Percentiles rank a stretch among this genome's conserved stretches.
phyloP scores from a whole-genome alignment of 2,797 vertebrate species.

The Parotocinclus haroldoi region DNA sequence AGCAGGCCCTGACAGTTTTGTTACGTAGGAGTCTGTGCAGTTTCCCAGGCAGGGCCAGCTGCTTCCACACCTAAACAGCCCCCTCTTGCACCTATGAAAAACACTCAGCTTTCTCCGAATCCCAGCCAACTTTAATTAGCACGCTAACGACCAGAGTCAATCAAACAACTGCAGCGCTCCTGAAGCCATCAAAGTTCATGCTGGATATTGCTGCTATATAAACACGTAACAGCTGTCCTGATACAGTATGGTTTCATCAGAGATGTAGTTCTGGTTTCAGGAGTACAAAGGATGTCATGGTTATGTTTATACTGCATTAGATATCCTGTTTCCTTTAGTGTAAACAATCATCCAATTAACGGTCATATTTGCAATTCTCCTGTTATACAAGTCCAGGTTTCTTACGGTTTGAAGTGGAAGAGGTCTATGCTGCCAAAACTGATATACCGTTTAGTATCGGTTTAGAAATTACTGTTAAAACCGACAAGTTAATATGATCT shows the following conservation, averaged over 20 bases:
- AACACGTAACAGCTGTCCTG: constrained; percentile 36
- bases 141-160: constrained; percentile 44
- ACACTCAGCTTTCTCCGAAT: constrained; percentile 34
- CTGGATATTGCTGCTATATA: constrained; percentile 33
- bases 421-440: no score
- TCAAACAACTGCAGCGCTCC: constrained; percentile 39
- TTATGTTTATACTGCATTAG: neutral
- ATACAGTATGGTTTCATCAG: constrained; percentile 29
- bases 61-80: constrained; percentile 48
- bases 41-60: constrained; percentile 46
- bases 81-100: constrained; percentile 29
- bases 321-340: no score
- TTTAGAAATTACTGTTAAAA: no score
- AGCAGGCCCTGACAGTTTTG: constrained; percentile 47
- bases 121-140: constrained; percentile 44
- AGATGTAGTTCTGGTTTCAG: constrained; percentile 9
- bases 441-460: no score
- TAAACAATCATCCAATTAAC: no score
- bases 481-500: no score
- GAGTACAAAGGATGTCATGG: neutral
- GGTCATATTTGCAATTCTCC: no score
- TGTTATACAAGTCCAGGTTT: no score
- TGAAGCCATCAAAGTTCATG: constrained; percentile 25
- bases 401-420: no score
- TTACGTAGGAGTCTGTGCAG: constrained; percentile 40